Conservation (phyloP, 2,113 vertebrate genomes). For the Zosterops lateralis region DNA sequence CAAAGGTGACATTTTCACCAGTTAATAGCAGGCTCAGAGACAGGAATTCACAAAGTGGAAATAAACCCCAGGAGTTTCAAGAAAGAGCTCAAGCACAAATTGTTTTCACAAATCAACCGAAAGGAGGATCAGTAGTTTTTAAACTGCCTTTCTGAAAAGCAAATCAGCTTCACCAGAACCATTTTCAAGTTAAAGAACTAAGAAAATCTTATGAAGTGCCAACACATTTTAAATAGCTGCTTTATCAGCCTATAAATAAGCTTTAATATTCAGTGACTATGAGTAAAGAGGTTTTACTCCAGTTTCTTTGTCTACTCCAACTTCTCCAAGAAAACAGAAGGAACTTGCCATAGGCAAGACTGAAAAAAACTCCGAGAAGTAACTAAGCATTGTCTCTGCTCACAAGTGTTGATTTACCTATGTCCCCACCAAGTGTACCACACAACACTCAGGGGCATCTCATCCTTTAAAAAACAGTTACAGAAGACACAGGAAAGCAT, state of each 20-base stretch:
- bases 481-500: neutral
- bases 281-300: neutral
- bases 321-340: neutral
- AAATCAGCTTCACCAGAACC: neutral
- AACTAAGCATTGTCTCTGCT: neutral
- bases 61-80: neutral
- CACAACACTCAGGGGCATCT: neutral
- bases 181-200: neutral
- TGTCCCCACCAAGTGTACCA: neutral
- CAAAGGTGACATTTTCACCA: neutral
- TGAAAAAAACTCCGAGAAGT: neutral
- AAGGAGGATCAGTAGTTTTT: neutral
- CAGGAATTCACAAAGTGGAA: neutral
- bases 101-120: neutral
- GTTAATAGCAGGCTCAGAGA: neutral
- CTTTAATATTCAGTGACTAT: neutral
- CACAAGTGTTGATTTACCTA: neutral
- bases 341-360: neutral
- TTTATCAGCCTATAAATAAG: neutral
- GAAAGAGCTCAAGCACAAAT: neutral
- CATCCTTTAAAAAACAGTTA: neutral
- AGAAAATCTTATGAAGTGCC: neutral
- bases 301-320: neutral
- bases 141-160: neutral
- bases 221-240: neutral